Conservation (phyloP, 2,888 invertebrate genomes). For the Cephus rjabovi region DNA sequence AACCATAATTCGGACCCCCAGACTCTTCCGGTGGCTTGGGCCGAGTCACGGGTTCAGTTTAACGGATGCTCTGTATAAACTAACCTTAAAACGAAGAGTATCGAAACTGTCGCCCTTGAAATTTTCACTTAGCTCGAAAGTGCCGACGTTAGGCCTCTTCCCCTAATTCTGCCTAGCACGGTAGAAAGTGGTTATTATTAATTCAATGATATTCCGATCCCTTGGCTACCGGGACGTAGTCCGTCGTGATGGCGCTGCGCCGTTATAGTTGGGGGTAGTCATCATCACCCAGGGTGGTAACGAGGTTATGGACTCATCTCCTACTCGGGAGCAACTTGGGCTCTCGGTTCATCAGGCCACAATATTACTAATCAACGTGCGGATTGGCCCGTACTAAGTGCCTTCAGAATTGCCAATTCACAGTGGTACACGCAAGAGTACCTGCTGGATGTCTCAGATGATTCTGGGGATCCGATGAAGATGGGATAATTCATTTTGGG, state of each 20-base stretch:
- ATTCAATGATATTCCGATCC: slow-evolving; percentile 54
- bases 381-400: slow-evolving; percentile 60
- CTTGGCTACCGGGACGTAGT: slow-evolving; percentile 22
- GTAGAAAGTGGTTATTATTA: slow-evolving; percentile 51
- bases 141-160: slow-evolving; percentile 1
- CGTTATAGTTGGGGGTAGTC: slow-evolving; percentile 50
- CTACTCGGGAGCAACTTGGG: slow-evolving; percentile 55
- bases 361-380: slow-evolving; percentile 63
- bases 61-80: neutral
- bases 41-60: neutral
- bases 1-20: neutral
- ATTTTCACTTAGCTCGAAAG: slow-evolving; percentile 12
- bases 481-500: neutral
- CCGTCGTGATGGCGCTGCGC: slow-evolving; percentile 28
- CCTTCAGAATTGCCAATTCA: slow-evolving; percentile 61
- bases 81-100: neutral
- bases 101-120: neutral
- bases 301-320: slow-evolving; percentile 64
- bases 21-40: neutral
- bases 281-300: slow-evolving; percentile 51
- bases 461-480: neutral
- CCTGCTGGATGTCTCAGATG: slow-evolving; percentile 3
- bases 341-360: slow-evolving; percentile 64
- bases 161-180: neutral
- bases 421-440: slow-evolving; percentile 38